Evolutionary conservation across 2,797 vertebrate genomes (phyloP).

Genomic region (Acipenser ruthenus): DNA sequence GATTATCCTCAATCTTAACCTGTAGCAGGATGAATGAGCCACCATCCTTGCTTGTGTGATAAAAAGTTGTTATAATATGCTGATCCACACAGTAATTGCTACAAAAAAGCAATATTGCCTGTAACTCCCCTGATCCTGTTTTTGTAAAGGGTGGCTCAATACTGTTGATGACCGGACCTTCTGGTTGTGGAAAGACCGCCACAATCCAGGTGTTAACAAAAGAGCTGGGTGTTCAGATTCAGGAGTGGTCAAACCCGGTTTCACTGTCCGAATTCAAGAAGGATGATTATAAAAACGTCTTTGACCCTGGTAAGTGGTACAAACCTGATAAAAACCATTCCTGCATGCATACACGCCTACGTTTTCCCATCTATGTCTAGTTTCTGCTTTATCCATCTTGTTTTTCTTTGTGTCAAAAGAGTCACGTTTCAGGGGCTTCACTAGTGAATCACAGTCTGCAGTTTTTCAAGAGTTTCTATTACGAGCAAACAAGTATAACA

Average conservation of each 20-base stretch:
- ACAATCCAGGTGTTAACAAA: constrained; percentile 70
- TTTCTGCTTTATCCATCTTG: background rate
- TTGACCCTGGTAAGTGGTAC: constrained; percentile 57
- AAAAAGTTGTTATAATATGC: no score
- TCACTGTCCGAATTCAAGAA: constrained; percentile 52
- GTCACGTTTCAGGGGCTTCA: constrained; percentile 52
- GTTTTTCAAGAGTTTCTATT: constrained; percentile 87
- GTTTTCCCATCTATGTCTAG: background rate
- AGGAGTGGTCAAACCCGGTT: constrained; percentile 86
- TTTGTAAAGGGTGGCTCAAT: constrained; percentile 64
- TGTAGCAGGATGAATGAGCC: no score
- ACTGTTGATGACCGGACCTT: constrained; percentile 79
- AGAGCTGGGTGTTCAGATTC: constrained; percentile 69
- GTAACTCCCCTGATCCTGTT: background rate
- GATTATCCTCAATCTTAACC: no score
- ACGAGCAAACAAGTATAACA: constrained; percentile 84
- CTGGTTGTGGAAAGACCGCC: constrained; percentile 87
- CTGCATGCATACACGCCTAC: no score
- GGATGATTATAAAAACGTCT: constrained; percentile 50
- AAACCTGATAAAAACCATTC: background rate
- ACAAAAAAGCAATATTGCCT: no score
- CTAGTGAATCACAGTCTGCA: constrained; percentile 64
- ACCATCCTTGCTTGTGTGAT: no score
- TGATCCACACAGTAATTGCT: no score
- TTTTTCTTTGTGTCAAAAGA: constrained; percentile 42